Evolutionary conservation across 2,888 invertebrate genomes (phyloP), one percentile per base, ranked within the genome.

Genomic region (Norana najaformis): DNA sequence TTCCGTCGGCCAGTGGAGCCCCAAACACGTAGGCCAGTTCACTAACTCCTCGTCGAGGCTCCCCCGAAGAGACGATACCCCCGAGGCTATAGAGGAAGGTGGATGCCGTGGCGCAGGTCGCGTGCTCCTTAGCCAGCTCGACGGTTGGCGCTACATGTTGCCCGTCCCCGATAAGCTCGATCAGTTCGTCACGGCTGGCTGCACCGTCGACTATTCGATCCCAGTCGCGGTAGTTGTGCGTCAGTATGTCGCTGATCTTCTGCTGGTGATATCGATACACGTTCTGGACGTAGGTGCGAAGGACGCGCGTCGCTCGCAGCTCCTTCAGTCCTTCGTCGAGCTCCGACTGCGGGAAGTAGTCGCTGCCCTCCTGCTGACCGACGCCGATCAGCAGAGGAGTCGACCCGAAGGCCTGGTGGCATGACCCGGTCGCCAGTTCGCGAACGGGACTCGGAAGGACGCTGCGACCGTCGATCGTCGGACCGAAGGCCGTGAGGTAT

Each of bases 171-270:
- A 91, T 38, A 34, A 97, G 96, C 94, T 97, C 97, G 95, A 98
- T 96, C 38, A 97, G 97, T 88, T 97, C 98, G 91, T 97, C 97
- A 94, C 97, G 97, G 94, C 97, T 96, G 5, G 97, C 97, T 93
- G 97, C 97, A 93, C 97, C 96, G 91, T 97, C 96, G 91, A 94
- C 91, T 23, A 94, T 93, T 90, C 94, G 93, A 82, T 95, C 94
- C 98, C 98, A 98, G 94, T 98, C 98, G 8, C 98, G 98, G 98
- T 96, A 92, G 98, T 93, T 98, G 97, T 88, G 98, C 97, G n/a
- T 97, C 92, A 98, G 97, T 85, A 98, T 98, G n/a, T 98, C 98
- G 93, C 98, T 96, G 93, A 98, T 98, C 95, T 98, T 98, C 35
- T 97, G 97, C 91, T 98, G 96, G 95, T 98, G 98, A 95, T 97